These are phyloP conservation scores for Globodera ellingtonae DNA, from an alignment of 1,140 invertebrate species.

Conservation along the genomic window DNA sequence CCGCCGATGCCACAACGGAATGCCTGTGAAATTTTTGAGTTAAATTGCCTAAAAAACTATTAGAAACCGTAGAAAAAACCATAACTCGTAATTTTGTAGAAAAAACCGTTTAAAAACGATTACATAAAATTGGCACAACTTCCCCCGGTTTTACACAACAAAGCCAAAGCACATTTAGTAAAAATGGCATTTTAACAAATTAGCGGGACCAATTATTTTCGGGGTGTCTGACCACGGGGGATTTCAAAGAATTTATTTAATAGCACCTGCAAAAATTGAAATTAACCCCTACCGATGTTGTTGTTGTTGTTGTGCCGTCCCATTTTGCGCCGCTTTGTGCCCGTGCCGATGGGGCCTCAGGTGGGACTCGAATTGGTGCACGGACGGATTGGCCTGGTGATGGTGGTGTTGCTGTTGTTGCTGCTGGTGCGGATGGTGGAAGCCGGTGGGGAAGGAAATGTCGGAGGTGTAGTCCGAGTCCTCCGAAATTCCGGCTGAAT, in stretches of 20 bases:
- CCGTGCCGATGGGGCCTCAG: constrained; percentile 4
- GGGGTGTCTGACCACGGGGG: too few relatives aligned
- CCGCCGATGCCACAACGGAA: not conserved
- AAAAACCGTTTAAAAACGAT: too few relatives aligned
- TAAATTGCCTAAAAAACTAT: too few relatives aligned
- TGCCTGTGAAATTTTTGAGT: too few relatives aligned
- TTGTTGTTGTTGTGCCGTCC: not conserved
- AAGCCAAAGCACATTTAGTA: too few relatives aligned
- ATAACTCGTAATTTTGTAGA: too few relatives aligned
- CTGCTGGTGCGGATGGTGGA: constrained; percentile 20
- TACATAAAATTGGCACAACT: too few relatives aligned
- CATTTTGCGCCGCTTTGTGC: constrained; percentile 2
- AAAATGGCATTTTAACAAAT: not conserved
- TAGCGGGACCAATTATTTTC: too few relatives aligned
- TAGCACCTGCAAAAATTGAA: not conserved
- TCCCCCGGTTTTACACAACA: too few relatives aligned
- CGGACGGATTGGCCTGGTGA: constrained; percentile 61
- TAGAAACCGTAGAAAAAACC: too few relatives aligned
- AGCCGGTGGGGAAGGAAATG: constrained; percentile 80
- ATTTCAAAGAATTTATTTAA: not conserved
- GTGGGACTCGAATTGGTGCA: constrained; percentile 64
- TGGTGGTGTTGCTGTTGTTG: constrained; percentile 8
- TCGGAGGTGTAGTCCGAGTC: constrained; percentile 95
- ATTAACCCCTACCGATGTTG: not conserved
- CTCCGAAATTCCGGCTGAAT: constrained; percentile 88